A percentile compares a stretch with the other conserved stretches of the same genome.
Evolutionary conservation across 2,113 vertebrate species (phyloP).

Genomic region (Podarcis cretensis): DNA sequence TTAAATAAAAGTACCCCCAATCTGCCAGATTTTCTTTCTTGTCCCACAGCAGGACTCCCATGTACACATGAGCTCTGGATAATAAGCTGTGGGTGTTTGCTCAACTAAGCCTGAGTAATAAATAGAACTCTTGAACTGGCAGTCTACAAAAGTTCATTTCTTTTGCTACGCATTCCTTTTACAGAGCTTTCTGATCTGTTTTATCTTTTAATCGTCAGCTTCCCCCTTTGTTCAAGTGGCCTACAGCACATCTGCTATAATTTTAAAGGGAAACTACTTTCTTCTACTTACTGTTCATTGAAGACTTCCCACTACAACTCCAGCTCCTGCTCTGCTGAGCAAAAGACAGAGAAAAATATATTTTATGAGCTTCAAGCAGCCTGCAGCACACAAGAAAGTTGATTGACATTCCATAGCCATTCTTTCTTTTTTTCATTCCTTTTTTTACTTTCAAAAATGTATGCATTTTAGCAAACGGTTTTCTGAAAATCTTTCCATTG

Average conservation of each 20-base stretch:
- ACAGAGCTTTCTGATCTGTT: neutral
- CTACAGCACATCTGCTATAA: neutral
- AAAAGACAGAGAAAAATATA: neutral
- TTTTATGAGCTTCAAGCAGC: too few relatives aligned
- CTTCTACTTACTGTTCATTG: neutral
- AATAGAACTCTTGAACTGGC: neutral
- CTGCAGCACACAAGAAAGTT: neutral
- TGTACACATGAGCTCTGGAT: neutral
- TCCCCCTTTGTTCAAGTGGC: neutral
- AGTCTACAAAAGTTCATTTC: neutral
- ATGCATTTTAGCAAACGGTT: neutral
- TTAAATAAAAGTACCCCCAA: too few relatives aligned
- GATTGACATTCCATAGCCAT: neutral
- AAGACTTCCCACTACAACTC: neutral
- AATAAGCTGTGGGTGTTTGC: neutral
- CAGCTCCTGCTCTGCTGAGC: neutral
- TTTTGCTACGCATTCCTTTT: neutral
- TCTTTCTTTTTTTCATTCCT: neutral
- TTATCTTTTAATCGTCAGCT: neutral
- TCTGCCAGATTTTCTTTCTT: neutral
- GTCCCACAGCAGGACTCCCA: neutral
- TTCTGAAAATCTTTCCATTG: neutral
- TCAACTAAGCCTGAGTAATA: neutral
- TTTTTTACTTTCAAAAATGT: neutral
- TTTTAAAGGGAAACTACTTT: neutral